Conservation (phyloP, 2,797 vertebrate genomes). For the Gadopsis bispinosus region DNA sequence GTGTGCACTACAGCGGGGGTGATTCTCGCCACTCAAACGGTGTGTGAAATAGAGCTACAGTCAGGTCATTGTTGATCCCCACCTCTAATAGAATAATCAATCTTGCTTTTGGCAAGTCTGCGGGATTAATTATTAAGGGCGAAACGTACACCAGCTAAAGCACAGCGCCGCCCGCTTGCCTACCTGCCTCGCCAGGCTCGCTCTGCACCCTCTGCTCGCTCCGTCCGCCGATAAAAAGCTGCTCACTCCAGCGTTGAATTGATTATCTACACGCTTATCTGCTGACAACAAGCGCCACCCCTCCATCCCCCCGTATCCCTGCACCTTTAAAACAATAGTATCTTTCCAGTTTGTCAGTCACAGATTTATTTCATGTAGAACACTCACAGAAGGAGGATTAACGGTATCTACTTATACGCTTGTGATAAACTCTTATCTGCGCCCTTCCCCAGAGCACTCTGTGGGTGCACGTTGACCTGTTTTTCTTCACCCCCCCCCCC, state of each 20-base stretch:
- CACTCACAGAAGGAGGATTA: constrained; percentile 80
- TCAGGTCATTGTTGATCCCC: constrained; percentile 76
- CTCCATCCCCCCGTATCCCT: constrained; percentile 25
- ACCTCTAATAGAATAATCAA: constrained; percentile 81
- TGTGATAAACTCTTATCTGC: constrained; percentile 83
- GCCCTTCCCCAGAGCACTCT: constrained; percentile 72
- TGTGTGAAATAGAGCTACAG: constrained; percentile 73
- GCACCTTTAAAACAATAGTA: constrained; percentile 77
- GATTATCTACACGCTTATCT: constrained; percentile 76
- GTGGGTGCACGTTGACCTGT: constrained; percentile 79
- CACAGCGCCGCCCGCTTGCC: constrained; percentile 22
- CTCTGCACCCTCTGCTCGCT: constrained; percentile 8
- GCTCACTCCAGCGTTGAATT: constrained; percentile 55
- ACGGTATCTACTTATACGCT: constrained; percentile 80
- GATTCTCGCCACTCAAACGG: constrained; percentile 73
- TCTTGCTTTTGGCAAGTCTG: constrained; percentile 75
- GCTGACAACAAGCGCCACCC: constrained; percentile 55
- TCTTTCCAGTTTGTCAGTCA: constrained; percentile 81
- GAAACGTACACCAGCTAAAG: constrained; percentile 63
- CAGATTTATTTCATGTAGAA: constrained; percentile 78
- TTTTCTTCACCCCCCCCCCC: constrained; percentile 56
- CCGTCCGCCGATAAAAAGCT: constrained; percentile 3
- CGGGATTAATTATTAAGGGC: constrained; percentile 75
- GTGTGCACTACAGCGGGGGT: constrained; percentile 18
- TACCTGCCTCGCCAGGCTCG: constrained; percentile 47